A percentile compares a stretch with the other conserved stretches of the same genome.
Evolutionary conservation across 1,140 invertebrate species (phyloP).

Genomic region (Cotesia chilonis): DNA sequence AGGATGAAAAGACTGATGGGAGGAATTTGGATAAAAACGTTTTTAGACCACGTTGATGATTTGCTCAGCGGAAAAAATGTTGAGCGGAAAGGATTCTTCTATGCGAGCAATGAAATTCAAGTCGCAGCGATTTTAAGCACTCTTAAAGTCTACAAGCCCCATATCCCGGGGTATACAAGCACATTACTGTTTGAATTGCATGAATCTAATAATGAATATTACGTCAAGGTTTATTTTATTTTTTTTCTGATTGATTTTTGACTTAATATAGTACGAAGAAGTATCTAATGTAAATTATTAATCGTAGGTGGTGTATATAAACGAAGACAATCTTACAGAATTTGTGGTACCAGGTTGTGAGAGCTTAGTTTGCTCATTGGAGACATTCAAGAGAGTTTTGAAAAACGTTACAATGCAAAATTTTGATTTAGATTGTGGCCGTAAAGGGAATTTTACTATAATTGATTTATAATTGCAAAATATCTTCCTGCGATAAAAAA

Average conservation of each 20-base stretch:
- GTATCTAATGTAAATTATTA: background rate
- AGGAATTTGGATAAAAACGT: conserved; percentile 38
- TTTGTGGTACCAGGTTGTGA: conserved; percentile 33
- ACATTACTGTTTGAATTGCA: conserved; percentile 37
- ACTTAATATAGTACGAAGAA: background rate
- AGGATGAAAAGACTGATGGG: conserved; percentile 58
- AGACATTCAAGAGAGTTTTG: conserved; percentile 30
- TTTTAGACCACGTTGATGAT: conserved; percentile 29
- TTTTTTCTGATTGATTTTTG: background rate
- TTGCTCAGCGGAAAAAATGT: conserved; percentile 3
- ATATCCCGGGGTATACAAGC: conserved; percentile 34
- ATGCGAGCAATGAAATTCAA: conserved; percentile 73
- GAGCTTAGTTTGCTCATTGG: conserved; percentile 20
- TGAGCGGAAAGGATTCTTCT: conserved; percentile 39
- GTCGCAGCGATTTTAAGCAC: conserved; percentile 72
- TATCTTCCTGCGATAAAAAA: too few species aligned
- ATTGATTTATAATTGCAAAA: background rate
- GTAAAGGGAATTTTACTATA: background rate
- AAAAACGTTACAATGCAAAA: conserved; percentile 14
- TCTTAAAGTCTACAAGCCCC: conserved; percentile 69
- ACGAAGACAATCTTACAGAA: conserved; percentile 24
- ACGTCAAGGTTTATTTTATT: conserved; percentile 35
- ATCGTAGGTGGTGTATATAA: conserved; percentile 28
- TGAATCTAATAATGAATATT: conserved; percentile 28
- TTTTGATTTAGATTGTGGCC: conserved; percentile 29